These are phyloP conservation scores for Catocala nupta DNA, from an alignment of 2,888 invertebrate species.

Conservation along the genomic window DNA sequence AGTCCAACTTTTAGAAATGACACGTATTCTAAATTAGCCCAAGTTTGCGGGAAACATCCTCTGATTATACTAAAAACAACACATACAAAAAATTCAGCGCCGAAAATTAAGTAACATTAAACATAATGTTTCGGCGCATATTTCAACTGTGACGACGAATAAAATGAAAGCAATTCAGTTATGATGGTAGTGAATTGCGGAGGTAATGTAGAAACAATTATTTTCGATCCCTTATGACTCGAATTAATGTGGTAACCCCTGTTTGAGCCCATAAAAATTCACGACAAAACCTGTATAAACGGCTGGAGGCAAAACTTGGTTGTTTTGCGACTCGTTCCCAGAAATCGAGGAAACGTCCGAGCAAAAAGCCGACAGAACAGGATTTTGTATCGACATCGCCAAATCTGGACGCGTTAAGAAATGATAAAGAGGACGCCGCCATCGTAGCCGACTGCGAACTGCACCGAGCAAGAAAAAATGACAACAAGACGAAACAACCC, in stretches of 20 bases:
- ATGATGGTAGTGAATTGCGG: constrained; percentile 29
- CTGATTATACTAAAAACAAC: constrained; percentile 35
- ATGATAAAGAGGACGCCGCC: constrained; percentile 84
- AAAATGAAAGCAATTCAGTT: constrained; percentile 41
- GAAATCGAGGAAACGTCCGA: constrained; percentile 83
- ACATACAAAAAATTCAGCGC: constrained; percentile 25
- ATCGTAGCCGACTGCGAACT: constrained; percentile 61
- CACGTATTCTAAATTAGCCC: constrained; percentile 58
- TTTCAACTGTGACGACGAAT: constrained; percentile 16
- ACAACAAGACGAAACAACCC: constrained; percentile 54
- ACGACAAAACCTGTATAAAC: constrained; percentile 84
- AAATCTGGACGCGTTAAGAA: constrained; percentile 86
- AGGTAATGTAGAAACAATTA: constrained; percentile 51
- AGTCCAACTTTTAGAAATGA: constrained; percentile 68
- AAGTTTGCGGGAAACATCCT: constrained; percentile 47
- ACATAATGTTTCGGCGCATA: constrained; percentile 19
- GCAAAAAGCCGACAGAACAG: constrained; percentile 84
- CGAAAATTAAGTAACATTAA: constrained; percentile 26
- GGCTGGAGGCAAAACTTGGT: constrained; percentile 80
- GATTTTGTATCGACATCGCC: constrained; percentile 84
- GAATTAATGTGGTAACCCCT: constrained; percentile 73
- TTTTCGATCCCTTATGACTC: constrained; percentile 68
- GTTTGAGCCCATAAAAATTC: constrained; percentile 81
- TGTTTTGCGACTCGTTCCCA: constrained; percentile 82
- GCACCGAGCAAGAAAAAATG: constrained; percentile 61